These are phyloP conservation scores for Gymnoscopelus braueri DNA, from an alignment of 2,797 vertebrate species.

Conservation along the genomic window DNA sequence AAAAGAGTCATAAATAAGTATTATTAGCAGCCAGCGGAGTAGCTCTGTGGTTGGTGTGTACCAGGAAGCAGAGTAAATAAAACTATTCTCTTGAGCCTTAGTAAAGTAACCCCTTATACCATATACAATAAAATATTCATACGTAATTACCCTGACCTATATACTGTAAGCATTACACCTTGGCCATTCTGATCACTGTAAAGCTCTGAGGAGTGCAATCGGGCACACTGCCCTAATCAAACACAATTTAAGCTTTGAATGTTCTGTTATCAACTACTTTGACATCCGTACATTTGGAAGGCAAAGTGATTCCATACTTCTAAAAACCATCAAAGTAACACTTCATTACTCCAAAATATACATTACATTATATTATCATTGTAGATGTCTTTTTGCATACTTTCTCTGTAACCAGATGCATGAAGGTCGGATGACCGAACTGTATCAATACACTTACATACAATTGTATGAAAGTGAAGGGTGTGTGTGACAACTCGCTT, in stretches of 20 bases:
- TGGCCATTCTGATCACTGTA: constrained; percentile 12
- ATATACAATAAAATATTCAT: constrained; percentile 75
- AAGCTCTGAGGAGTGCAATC: constrained; percentile 26
- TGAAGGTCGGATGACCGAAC: too few species aligned
- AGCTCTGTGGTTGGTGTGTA: constrained; percentile 22
- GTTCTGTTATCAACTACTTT: constrained; percentile 30
- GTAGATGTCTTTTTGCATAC: too few species aligned
- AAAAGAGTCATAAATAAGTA: constrained; percentile 34
- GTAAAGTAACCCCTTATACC: constrained; percentile 61
- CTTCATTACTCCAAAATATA: too few species aligned
- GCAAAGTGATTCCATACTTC: neutral
- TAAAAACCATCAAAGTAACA: too few species aligned
- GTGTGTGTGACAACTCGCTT: too few species aligned
- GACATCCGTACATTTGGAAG: constrained; percentile 19
- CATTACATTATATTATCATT: too few species aligned
- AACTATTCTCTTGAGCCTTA: constrained; percentile 28
- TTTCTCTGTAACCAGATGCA: too few species aligned
- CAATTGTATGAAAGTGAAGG: too few species aligned
- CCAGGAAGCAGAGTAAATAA: constrained; percentile 44
- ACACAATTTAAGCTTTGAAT: constrained; percentile 17
- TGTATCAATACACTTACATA: too few species aligned
- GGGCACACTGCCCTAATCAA: constrained; percentile 14
- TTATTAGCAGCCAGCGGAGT: constrained; percentile 17
- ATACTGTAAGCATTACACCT: constrained; percentile 58
- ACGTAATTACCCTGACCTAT: constrained; percentile 69